Conservation (phyloP, 2,797 vertebrate species). For the Poeciliopsis gracilis region DNA sequence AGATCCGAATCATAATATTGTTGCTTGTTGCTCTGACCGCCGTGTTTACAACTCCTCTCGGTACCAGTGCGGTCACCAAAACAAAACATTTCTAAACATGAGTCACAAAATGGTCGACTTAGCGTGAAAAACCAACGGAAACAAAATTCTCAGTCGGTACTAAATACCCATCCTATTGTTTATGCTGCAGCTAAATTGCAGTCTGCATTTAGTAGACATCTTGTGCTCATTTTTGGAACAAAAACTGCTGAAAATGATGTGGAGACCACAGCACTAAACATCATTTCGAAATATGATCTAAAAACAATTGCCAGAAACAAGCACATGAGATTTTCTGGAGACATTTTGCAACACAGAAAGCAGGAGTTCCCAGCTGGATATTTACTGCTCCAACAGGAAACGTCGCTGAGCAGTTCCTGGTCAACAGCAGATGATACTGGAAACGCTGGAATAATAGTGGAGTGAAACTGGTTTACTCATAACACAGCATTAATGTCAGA, state of each 20-base stretch:
- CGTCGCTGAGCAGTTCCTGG: neutral
- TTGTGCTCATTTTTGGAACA: neutral
- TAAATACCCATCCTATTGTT: neutral
- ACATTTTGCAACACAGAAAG: neutral
- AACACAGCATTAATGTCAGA: neutral
- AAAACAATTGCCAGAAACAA: neutral
- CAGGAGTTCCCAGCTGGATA: neutral
- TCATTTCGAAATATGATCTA: neutral
- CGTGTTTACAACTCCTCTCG: neutral
- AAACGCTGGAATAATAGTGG: neutral
- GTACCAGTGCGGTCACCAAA: neutral
- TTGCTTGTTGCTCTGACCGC: conserved; percentile 7
- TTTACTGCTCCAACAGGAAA: neutral
- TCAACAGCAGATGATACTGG: neutral
- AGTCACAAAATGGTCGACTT: neutral
- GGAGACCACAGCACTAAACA: neutral
- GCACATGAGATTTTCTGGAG: neutral
- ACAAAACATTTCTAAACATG: neutral
- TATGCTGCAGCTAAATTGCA: neutral
- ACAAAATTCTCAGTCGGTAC: neutral
- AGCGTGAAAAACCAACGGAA: neutral
- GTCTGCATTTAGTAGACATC: neutral
- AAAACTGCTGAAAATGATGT: neutral
- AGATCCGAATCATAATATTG: neutral
- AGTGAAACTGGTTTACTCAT: neutral